Percentiles rank a stretch among this genome's conserved stretches.
Conservation (phyloP, 2,113 vertebrate genomes). For the Megaptera novaeangliae region DNA sequence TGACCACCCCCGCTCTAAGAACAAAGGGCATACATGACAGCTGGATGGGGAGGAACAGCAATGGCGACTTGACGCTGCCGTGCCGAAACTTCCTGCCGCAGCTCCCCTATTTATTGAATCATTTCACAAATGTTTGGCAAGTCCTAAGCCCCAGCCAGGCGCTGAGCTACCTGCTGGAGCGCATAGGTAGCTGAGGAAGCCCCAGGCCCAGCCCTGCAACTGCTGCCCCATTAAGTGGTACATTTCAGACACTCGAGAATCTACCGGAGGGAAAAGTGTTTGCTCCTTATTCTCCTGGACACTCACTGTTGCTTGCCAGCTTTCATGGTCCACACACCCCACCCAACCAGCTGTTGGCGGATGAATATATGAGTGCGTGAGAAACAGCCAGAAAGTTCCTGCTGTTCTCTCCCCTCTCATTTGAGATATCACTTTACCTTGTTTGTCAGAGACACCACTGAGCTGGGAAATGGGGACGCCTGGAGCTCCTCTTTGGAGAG, state of each 20-base stretch:
- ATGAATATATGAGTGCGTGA: not conserved
- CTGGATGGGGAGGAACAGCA: not conserved
- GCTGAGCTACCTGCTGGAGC: not conserved
- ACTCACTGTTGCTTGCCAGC: not conserved
- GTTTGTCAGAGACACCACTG: not conserved
- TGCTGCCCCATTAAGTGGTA: fast-evolving
- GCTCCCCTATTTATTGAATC: not conserved
- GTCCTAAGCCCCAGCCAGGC: not conserved
- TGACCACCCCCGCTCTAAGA: not conserved
- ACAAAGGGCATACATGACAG: not conserved
- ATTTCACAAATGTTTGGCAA: not conserved
- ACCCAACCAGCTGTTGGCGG: fast-evolving
- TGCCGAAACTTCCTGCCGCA: fast-evolving
- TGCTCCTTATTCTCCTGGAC: not conserved
- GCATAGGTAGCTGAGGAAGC: not conserved
- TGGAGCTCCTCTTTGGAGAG: not conserved
- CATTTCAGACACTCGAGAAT: not conserved
- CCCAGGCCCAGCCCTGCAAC: not conserved
- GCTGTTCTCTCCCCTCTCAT: not conserved
- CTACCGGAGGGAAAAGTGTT: not conserved
- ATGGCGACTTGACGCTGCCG: fast-evolving
- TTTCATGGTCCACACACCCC: not conserved
- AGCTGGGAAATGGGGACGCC: fast-evolving
- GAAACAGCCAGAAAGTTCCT: not conserved
- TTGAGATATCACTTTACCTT: not conserved